Evolutionary conservation across 53 echinoderm and acorn worm genomes (phyloP).

Genomic region (Pentamera pediparva): DNA sequence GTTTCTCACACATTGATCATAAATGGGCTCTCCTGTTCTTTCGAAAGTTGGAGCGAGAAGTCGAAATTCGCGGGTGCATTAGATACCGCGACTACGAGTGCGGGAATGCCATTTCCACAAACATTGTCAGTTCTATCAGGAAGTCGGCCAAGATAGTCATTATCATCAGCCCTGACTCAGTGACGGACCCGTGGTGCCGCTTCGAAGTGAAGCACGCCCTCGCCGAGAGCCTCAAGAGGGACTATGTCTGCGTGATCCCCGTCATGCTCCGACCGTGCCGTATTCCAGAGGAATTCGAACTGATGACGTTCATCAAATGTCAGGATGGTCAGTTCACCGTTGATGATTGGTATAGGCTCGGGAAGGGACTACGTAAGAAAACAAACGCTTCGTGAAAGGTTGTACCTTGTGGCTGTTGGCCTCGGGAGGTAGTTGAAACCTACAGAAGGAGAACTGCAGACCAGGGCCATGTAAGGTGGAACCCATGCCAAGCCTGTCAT

Average conservation of each 20-base stretch:
- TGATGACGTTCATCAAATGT: conserved; percentile 71
- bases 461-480: too few relatives aligned
- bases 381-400: background rate
- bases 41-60: conserved; percentile 63
- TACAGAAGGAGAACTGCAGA: background rate
- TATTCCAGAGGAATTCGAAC: conserved; percentile 72
- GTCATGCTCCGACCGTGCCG: conserved; percentile 65
- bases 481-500: too few relatives aligned
- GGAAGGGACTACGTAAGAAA: conserved; percentile 47
- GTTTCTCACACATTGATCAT: conserved; percentile 82
- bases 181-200: conserved; percentile 79
- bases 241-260: conserved; percentile 53
- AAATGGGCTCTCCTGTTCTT: conserved; percentile 81
- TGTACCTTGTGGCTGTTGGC: background rate
- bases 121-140: conserved; percentile 62
- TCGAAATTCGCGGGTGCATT: conserved; percentile 57
- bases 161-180: conserved; percentile 68
- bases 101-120: conserved; percentile 68
- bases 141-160: conserved; percentile 61
- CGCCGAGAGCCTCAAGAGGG: conserved; percentile 43
- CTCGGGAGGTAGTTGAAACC: background rate
- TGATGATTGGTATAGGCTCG: conserved; percentile 81
- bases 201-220: conserved; percentile 74
- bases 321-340: conserved; percentile 61
- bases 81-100: conserved; percentile 84